Percentiles rank a stretch among this genome's conserved stretches.
phyloP scores from a whole-genome alignment of 1,140 invertebrate genomes.

The Lineus longissimus region DNA sequence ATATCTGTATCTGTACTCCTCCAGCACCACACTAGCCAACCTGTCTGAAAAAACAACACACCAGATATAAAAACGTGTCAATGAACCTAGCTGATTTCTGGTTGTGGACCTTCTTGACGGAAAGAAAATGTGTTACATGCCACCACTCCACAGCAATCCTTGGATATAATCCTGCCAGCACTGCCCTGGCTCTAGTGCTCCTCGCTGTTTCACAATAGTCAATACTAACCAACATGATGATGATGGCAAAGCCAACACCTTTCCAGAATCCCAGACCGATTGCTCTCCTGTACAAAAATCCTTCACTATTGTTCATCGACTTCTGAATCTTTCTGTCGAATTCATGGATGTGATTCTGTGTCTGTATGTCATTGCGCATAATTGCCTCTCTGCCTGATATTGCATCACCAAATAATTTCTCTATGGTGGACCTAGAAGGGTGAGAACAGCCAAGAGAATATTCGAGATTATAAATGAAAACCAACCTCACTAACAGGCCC shows the following conservation, averaged over 20 bases:
- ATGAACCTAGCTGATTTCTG: not conserved
- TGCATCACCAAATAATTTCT: not conserved
- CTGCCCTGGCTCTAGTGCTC: too few species aligned
- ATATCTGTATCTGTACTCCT: conserved; percentile 29
- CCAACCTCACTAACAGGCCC: too few species aligned
- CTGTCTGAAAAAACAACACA: conserved; percentile 20
- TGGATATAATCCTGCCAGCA: too few species aligned
- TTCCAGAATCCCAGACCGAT: conserved; percentile 28
- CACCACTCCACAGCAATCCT: too few species aligned
- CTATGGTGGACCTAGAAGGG: too few species aligned
- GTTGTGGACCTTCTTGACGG: too few species aligned
- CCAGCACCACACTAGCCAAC: conserved; percentile 39
- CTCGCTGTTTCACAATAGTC: too few species aligned
- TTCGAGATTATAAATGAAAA: too few species aligned
- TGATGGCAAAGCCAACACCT: conserved; percentile 28
- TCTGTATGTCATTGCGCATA: not conserved
- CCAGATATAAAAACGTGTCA: not conserved
- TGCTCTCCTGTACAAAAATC: conserved; percentile 8
- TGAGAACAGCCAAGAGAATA: too few species aligned
- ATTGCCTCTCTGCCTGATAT: not conserved
- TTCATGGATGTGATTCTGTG: conserved; percentile 4
- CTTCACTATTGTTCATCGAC: too few species aligned
- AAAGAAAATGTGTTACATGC: too few species aligned
- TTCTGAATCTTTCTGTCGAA: too few species aligned
- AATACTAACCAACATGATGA: conserved; percentile 27